phyloP scores from a whole-genome alignment of 2,888 invertebrate genomes.

The Acleris literana region DNA sequence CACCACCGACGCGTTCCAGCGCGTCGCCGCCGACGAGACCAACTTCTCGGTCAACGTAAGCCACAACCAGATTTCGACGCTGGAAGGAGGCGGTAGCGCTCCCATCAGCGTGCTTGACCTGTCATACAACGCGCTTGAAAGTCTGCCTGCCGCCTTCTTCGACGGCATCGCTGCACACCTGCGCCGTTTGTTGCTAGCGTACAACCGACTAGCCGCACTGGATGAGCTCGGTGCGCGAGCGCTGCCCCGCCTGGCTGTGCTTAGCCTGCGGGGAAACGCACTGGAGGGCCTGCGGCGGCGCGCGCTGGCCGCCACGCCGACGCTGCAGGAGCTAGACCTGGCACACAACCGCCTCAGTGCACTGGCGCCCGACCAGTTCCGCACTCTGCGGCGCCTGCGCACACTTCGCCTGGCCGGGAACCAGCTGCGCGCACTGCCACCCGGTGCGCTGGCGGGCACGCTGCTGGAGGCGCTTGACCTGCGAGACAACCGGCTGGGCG shows the following conservation, averaged over 20 bases:
- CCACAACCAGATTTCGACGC: constrained; percentile 81
- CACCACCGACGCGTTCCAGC: constrained; percentile 85
- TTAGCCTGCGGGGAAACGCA: constrained; percentile 82
- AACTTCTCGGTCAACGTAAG: constrained; percentile 89
- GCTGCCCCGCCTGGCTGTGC: constrained; percentile 81
- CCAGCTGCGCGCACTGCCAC: constrained; percentile 87
- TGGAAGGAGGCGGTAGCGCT: constrained; percentile 57
- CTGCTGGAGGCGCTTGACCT: constrained; percentile 86
- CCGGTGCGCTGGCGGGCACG: constrained; percentile 84
- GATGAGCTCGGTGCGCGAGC: constrained; percentile 71
- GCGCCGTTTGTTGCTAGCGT: constrained; percentile 77
- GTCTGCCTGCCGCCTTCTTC: constrained; percentile 83
- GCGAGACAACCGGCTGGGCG: constrained; percentile 86
- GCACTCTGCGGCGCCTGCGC: constrained; percentile 85
- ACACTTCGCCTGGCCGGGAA: constrained; percentile 90
- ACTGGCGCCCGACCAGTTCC: constrained; percentile 87
- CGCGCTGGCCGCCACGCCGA: constrained; percentile 82
- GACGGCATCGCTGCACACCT: constrained; percentile 60
- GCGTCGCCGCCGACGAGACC: constrained; percentile 83
- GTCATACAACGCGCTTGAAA: constrained; percentile 84
- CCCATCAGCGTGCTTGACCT: constrained; percentile 86
- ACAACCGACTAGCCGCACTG: constrained; percentile 76
- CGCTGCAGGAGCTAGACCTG: constrained; percentile 56
- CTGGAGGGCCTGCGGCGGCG: constrained; percentile 51
- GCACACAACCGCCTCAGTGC: constrained; percentile 69